Evolutionary conservation across 1,140 invertebrate genomes (phyloP).

Genomic region (Adoxophyes honmai): DNA sequence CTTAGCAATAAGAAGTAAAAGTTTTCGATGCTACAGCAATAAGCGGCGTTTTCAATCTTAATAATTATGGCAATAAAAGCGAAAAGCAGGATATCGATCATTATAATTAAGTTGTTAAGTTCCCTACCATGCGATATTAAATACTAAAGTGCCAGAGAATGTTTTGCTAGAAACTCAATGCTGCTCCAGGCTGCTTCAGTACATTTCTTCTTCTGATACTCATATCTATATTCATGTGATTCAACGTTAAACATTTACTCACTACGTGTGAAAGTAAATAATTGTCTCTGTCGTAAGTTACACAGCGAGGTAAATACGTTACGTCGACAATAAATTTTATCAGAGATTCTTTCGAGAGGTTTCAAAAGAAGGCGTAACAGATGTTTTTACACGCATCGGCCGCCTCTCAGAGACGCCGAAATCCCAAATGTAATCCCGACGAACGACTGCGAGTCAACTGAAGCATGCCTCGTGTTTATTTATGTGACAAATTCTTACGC

Average conservation of each 20-base stretch:
- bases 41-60: no score
- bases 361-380: constrained; percentile 66
- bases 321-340: constrained; percentile 41
- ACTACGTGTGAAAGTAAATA: neutral
- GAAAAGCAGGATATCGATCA: no score
- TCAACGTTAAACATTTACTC: neutral
- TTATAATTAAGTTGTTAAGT: no score
- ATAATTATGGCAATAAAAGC: no score
- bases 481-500: constrained; percentile 73
- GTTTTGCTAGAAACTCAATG: no score
- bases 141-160: no score
- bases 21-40: no score
- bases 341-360: constrained; percentile 38
- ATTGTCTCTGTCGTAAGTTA: constrained; percentile 13
- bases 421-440: constrained; percentile 71
- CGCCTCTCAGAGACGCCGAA: constrained; percentile 40
- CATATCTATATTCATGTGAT: no score
- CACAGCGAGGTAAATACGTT: constrained; percentile 28
- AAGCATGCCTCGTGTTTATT: constrained; percentile 70
- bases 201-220: no score
- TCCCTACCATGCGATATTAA: no score
- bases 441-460: constrained; percentile 67
- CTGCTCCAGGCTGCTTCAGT: no score
- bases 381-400: constrained; percentile 67
- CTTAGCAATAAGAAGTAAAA: no score